Conservation (phyloP, 2,888 invertebrate species). For the Acronicta aceris region DNA sequence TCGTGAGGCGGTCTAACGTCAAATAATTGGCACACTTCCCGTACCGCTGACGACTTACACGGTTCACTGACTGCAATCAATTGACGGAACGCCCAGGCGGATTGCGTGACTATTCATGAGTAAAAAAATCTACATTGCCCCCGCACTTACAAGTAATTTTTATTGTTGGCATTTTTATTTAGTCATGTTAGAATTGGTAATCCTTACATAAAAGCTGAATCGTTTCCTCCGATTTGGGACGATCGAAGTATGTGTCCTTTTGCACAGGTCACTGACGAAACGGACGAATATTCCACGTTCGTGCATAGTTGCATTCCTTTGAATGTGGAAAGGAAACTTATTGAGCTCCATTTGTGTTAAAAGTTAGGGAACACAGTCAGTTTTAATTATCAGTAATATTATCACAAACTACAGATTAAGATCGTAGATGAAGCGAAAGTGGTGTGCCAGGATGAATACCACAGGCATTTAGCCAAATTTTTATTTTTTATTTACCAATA, state of each 20-base stretch:
- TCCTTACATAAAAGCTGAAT: constrained; percentile 21
- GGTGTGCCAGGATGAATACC: no score
- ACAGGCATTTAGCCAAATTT: no score
- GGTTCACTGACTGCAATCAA: constrained; percentile 59
- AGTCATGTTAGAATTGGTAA: constrained; percentile 15
- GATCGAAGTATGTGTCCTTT: constrained; percentile 43
- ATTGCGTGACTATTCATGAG: constrained; percentile 56
- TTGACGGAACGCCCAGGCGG: constrained; percentile 62
- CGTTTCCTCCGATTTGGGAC: constrained; percentile 24
- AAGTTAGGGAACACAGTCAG: no score
- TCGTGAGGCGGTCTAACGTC: constrained; percentile 60
- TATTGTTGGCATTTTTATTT: constrained; percentile 12
- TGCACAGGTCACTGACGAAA: constrained; percentile 42
- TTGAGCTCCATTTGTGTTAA: not conserved
- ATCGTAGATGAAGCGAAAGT: no score
- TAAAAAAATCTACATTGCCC: constrained; percentile 53
- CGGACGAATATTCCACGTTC: constrained; percentile 36
- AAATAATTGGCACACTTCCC: constrained; percentile 73
- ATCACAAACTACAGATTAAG: not conserved
- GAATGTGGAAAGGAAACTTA: not conserved
- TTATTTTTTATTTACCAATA: no score
- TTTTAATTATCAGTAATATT: no score
- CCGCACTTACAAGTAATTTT: constrained; percentile 43
- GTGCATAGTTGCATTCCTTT: constrained; percentile 26
- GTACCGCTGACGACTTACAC: constrained; percentile 64